phyloP scores from a whole-genome alignment of 2,113 vertebrate species.

The Forbesichthys agassizii region DNA sequence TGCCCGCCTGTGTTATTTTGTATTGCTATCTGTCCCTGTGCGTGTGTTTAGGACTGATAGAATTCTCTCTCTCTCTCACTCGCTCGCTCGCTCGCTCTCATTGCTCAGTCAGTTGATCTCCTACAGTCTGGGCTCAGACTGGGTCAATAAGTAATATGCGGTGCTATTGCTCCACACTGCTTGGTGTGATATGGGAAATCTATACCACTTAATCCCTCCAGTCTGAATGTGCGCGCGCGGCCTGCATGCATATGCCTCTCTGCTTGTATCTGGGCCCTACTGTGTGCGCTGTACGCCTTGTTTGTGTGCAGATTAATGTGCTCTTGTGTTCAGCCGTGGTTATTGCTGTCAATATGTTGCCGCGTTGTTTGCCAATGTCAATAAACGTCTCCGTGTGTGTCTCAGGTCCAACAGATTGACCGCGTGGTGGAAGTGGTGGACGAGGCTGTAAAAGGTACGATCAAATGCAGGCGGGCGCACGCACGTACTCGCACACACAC shows the following conservation, averaged over 20 bases:
- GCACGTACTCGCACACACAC: neutral
- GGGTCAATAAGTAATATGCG: conserved; percentile 11
- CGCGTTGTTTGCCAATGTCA: conserved; percentile 40
- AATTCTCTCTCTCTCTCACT: neutral
- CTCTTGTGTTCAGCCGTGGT: conserved; percentile 21
- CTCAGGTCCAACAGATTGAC: conserved; percentile 76
- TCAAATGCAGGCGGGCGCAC: too few relatives aligned
- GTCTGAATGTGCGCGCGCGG: conserved; percentile 17
- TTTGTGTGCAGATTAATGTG: conserved; percentile 31
- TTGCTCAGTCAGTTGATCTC: conserved; percentile 13
- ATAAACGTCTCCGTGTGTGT: conserved; percentile 51
- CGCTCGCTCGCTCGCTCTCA: neutral
- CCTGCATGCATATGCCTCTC: neutral
- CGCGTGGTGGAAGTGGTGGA: conserved; percentile 75
- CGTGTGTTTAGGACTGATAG: neutral
- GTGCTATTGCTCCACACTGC: conserved; percentile 10
- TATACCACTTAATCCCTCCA: conserved; percentile 40
- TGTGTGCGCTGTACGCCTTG: conserved; percentile 38
- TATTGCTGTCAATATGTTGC: conserved; percentile 35
- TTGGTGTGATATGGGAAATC: conserved; percentile 56
- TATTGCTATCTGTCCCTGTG: neutral
- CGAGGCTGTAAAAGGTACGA: conserved; percentile 73
- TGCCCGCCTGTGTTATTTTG: neutral
- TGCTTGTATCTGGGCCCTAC: conserved; percentile 15
- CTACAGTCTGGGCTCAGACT: neutral